phyloP scores from a whole-genome alignment of 2,797 vertebrate species.

The Percopsis omiscomaycus region DNA sequence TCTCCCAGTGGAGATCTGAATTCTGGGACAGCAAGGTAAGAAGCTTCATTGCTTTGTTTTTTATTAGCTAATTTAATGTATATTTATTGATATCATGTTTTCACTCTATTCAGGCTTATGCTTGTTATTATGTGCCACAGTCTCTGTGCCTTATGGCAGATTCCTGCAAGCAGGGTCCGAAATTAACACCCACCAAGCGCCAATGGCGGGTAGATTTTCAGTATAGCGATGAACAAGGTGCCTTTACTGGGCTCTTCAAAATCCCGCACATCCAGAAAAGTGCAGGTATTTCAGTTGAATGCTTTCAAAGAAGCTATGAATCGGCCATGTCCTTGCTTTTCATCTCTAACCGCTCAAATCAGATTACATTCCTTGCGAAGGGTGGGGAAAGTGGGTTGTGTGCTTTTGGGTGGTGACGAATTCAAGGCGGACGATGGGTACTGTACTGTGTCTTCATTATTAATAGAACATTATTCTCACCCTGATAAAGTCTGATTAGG shows the following conservation, averaged over 20 bases:
- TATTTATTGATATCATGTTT: neutral
- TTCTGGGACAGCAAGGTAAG: slow-evolving; percentile 84
- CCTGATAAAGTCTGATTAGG: no score
- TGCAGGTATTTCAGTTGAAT: slow-evolving; percentile 20
- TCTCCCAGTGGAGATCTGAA: slow-evolving; percentile 85
- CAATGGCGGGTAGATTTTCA: slow-evolving; percentile 14
- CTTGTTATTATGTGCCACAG: no score
- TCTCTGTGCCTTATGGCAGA: no score
- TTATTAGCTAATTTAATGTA: neutral
- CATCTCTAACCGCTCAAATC: no score
- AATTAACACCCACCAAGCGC: no score
- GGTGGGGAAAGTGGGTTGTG: no score
- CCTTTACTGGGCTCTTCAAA: slow-evolving; percentile 45
- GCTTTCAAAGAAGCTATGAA: slow-evolving; percentile 23
- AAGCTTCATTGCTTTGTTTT: neutral
- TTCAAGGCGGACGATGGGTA: no score
- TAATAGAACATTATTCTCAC: no score
- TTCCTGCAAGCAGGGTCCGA: no score
- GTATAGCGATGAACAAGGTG: slow-evolving; percentile 53
- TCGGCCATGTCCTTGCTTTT: slow-evolving; percentile 17
- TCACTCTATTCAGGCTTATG: neutral
- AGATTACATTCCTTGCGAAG: no score
- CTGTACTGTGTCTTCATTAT: no score
- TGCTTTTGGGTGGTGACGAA: no score
- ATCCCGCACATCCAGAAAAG: slow-evolving; percentile 9